Evolutionary conservation across 2,113 vertebrate species (phyloP), one percentile per base, ranked within the genome.

Genomic region (Hassar affinis): DNA sequence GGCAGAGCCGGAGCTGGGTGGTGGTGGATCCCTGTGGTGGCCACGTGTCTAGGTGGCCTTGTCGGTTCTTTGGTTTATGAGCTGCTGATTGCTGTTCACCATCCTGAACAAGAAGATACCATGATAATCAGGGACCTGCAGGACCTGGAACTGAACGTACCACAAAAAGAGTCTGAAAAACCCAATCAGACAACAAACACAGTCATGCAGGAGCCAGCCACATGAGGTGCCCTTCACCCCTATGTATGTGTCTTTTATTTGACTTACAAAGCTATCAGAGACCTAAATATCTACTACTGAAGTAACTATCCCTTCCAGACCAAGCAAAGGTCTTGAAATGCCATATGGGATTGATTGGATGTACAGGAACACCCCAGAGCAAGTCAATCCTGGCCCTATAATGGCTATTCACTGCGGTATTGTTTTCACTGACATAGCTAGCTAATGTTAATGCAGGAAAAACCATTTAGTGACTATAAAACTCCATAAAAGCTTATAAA

Each of bases 1-100:
- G 30, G 47, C 89, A 97, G 96, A 35, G 95, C 95, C 27, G 95
- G 96, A 35, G 90, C 90, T 1, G 90, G 93, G 0, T 97, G 97
- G 96, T 97, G 95, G 95, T 97, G 96, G 96, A 93, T 97, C 8
- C 96, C 95, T 0, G 59, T 96, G 66, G 92, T 95, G 76, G 96
- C 94, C 1, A 94, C 96, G 0, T 89, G 93, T 86, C 35, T 93
- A 0, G 95, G 95, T 0, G 91, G 91, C 0, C 38, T 90, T 0
- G 45, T 95, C 12, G 96, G 96, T 30, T 87, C 93, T 0, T 81
- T 74, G 20, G 69, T 93, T 2, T 96, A 96, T 25, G 91, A 94
- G 85, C 85, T 95, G 83, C 81, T 94, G 79, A 91, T 96, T 74
- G 95, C 90, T 38, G 87, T 94, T 33, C 95, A 97, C 76, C 93